phyloP scores from a whole-genome alignment of 2,113 vertebrate species.

The Bolborhynchus lineola region DNA sequence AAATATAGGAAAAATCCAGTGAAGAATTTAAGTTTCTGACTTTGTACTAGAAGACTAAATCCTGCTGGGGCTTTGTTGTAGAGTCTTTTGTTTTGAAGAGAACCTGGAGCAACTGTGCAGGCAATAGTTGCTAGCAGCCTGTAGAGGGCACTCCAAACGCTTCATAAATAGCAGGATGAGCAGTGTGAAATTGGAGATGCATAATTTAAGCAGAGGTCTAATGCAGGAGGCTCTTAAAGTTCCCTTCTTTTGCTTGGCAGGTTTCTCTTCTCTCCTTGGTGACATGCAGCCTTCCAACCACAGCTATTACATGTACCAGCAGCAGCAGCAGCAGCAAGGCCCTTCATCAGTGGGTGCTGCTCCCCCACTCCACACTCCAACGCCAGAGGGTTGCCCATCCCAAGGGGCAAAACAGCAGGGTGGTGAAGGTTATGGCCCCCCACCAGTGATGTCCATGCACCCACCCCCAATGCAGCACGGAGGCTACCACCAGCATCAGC shows the following conservation, averaged over 20 bases:
- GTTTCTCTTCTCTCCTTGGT: constrained; percentile 78
- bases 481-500: constrained; percentile 76
- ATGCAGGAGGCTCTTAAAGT: not conserved
- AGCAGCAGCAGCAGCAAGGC: constrained; percentile 73
- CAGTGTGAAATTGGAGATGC: not conserved
- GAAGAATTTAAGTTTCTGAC: not conserved
- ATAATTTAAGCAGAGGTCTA: not conserved
- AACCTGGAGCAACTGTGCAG: not conserved
- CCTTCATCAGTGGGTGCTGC: constrained; percentile 60
- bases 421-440: constrained; percentile 72
- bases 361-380: constrained; percentile 88
- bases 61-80: not conserved
- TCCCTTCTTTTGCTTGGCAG: not conserved
- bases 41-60: not conserved
- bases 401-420: constrained; percentile 71
- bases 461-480: constrained; percentile 74
- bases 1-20: not conserved
- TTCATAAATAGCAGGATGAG: not conserved
- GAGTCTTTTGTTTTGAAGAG: not conserved
- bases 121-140: not conserved
- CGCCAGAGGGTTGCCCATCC: constrained; percentile 77
- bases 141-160: constrained; percentile 12
- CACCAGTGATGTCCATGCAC: constrained; percentile 77
- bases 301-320: constrained; percentile 83
- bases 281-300: constrained; percentile 80